These are phyloP conservation scores for Petrophora chlorosata DNA, from an alignment of 2,888 invertebrate species.

Conservation along the genomic window DNA sequence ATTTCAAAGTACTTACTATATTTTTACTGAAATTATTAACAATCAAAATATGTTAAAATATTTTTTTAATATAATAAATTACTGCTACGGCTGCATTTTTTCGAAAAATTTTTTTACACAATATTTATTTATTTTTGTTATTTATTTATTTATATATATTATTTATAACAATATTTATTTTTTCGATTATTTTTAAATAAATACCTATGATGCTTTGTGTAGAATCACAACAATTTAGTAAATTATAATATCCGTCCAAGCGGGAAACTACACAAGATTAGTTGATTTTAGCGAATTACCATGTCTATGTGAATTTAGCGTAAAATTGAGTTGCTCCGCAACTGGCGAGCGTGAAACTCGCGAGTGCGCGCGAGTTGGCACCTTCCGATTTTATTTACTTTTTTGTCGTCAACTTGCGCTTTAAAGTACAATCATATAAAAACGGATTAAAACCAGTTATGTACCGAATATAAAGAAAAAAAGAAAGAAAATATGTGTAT, in stretches of 20 bases:
- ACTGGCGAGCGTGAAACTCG: too few species aligned
- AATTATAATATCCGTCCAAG: slow-evolving; percentile 73
- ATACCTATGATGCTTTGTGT: slow-evolving; percentile 36
- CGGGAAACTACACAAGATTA: slow-evolving; percentile 64
- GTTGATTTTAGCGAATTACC: slow-evolving; percentile 52
- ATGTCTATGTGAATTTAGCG: slow-evolving; percentile 57
- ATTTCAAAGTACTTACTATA: slow-evolving; percentile 6
- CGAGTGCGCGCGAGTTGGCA: too few species aligned
- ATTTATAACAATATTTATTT: too few species aligned
- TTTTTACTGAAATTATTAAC: background rate
- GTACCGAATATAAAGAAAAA: too few species aligned
- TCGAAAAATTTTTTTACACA: slow-evolving; percentile 26
- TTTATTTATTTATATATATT: too few species aligned
- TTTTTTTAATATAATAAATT: background rate
- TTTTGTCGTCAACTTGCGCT: too few species aligned
- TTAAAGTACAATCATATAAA: too few species aligned
- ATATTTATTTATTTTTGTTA: slow-evolving; percentile 1
- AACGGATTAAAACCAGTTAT: too few species aligned
- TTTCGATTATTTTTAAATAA: background rate
- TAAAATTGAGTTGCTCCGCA: too few species aligned
- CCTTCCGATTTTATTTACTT: too few species aligned
- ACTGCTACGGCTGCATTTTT: slow-evolving; percentile 19
- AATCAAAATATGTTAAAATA: background rate
- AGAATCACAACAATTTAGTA: slow-evolving; percentile 51
- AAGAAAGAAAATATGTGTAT: too few species aligned